Evolutionary conservation across 37 sponge, comb jelly and placozoan genomes (phyloP), one percentile per base, ranked within the genome.

Genomic region (Halichondria panicea): DNA sequence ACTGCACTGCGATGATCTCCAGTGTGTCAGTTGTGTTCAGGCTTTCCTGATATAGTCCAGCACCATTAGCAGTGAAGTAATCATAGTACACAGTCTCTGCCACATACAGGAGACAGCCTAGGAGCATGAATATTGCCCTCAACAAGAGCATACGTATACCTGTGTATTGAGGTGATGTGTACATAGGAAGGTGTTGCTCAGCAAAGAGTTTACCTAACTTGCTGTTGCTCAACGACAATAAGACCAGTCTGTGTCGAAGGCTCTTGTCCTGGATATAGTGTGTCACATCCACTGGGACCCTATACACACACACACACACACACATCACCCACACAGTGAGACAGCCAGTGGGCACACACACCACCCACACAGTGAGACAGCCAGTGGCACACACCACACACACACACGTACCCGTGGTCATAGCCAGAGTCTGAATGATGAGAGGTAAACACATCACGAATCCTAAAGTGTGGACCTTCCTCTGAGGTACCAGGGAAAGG

Each of bases 261-360:
- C 82, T 57, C 52, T 80, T 80, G 48, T 81, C 88, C 34, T 81
- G 82, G 27, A 81, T 79, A 66, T 87, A 87, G 48, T 81, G 88
- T 44, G 80, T 76, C 24, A 87, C 81, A 27, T 79, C 80, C 32
- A 79, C 80, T 32, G 63, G 48, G 12, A 36, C 76, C 63, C 76
- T 76, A 27, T 28, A 45, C 13, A 48, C 1, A 38, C 11, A 53
- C 2, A 63, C 3, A 27, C 56, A 55, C 2, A 27, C 25, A 55
- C 7, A 55, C 3, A n/a, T n/a, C n/a, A n/a, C n/a, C n/a, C 8
- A 7, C 4, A 7, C 3, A 9, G 3, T 55, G 9, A 9, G 3
- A 27, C 4, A 7, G 2, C 25, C 9, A 55, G 56, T 3, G 56
- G 2, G 9, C 56, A n/a, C 56, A 55, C 56, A 3, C 22, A 18